These are phyloP conservation scores for Caranx melampygus DNA, from an alignment of 2,113 vertebrate species.

Conservation along the genomic window DNA sequence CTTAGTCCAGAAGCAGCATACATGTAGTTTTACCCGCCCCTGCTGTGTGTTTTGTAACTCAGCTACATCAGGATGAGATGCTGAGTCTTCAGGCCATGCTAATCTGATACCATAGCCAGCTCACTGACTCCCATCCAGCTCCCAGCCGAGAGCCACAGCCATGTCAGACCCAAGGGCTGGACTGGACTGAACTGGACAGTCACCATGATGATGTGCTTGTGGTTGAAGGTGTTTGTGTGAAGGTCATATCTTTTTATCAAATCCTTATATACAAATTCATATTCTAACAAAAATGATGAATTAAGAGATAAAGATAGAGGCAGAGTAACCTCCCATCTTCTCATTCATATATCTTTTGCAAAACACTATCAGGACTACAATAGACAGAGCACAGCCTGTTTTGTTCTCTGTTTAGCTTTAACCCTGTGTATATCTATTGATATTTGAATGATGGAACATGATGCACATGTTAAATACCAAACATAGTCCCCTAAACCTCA, in stretches of 20 bases:
- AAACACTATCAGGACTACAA: neutral
- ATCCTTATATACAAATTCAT: neutral
- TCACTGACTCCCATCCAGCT: slow-evolving; percentile 59
- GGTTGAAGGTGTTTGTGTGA: slow-evolving; percentile 34
- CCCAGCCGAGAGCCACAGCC: slow-evolving; percentile 39
- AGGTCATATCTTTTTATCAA: slow-evolving; percentile 37
- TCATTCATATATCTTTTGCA: neutral
- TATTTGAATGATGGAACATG: neutral
- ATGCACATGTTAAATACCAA: neutral
- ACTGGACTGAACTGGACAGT: slow-evolving; percentile 36
- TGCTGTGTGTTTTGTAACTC: slow-evolving; percentile 53
- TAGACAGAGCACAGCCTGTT: neutral
- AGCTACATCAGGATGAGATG: slow-evolving; percentile 56
- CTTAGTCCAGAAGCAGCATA: slow-evolving; percentile 21
- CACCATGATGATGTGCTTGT: slow-evolving; percentile 19
- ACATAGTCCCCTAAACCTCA: neutral
- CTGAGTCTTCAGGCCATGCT: slow-evolving; percentile 56
- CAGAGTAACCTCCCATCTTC: neutral
- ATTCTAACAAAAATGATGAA: neutral
- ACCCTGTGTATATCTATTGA: neutral
- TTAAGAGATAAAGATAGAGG: neutral
- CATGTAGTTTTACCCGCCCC: slow-evolving; percentile 1
- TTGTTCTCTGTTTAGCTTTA: neutral
- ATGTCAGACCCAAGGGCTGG: slow-evolving; percentile 46
- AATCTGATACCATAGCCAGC: slow-evolving; percentile 62